A percentile compares a stretch with the other conserved stretches of the same genome.
These are phyloP conservation scores for Beris morrisii DNA, from an alignment of 2,888 invertebrate genomes.

Conservation along the genomic window DNA sequence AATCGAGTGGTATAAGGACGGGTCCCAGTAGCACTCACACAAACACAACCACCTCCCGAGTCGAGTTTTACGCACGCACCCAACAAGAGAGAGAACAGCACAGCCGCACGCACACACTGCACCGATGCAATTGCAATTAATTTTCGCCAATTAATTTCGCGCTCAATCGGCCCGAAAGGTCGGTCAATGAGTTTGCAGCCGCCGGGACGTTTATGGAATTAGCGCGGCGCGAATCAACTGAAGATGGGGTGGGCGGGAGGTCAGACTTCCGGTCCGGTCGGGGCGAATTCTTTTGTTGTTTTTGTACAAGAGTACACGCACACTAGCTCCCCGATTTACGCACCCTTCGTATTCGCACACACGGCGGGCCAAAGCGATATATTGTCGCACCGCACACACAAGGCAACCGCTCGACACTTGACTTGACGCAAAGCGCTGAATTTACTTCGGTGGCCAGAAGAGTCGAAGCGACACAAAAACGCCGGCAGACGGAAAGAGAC, in stretches of 20 bases:
- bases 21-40: too few species aligned
- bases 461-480: background rate
- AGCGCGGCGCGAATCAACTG: background rate
- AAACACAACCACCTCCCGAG: too few species aligned
- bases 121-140: too few species aligned
- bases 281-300: constrained; percentile 23
- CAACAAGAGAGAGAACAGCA: too few species aligned
- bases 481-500: background rate
- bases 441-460: background rate
- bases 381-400: background rate
- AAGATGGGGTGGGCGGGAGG: background rate
- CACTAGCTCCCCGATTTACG: constrained; percentile 18
- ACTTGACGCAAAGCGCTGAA: too few species aligned
- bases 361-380: background rate
- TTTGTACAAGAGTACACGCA: constrained; percentile 10
- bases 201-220: too few species aligned
- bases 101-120: too few species aligned
- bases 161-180: too few species aligned
- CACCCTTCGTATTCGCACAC: constrained; percentile 26
- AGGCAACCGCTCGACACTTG: background rate
- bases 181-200: too few species aligned
- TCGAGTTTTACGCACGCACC: too few species aligned
- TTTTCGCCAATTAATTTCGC: too few species aligned
- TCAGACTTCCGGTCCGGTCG: constrained; percentile 7
- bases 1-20: too few species aligned